phyloP scores from a whole-genome alignment of 2,797 vertebrate species.

The Amblyraja radiata region DNA sequence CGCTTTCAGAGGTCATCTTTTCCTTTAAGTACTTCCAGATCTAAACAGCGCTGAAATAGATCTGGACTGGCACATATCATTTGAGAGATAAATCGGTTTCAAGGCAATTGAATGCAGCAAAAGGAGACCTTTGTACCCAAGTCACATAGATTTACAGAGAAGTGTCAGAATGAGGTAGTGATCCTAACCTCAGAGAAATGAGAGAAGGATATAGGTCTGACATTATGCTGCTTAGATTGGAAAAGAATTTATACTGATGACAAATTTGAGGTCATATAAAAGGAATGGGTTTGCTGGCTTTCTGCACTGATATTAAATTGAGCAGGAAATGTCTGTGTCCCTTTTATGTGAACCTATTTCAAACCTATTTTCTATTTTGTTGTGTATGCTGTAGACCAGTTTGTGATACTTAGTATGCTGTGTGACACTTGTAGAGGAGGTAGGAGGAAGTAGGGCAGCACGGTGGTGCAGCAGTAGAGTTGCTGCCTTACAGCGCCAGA shows the following conservation, averaged over 20 bases:
- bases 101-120: neutral
- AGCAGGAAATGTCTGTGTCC: neutral
- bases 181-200: neutral
- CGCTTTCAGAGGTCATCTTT: neutral
- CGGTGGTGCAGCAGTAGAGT: too few species aligned
- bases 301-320: neutral
- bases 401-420: neutral
- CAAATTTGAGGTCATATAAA: constrained; percentile 13
- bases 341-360: neutral
- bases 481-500: too few species aligned
- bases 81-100: neutral
- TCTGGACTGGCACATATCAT: neutral
- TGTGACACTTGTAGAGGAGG: neutral
- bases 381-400: neutral
- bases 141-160: neutral
- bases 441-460: too few species aligned
- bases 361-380: constrained; percentile 1
- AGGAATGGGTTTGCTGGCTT: constrained; percentile 18
- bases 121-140: neutral
- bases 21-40: neutral
- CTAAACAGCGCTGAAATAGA: neutral
- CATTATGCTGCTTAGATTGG: constrained; percentile 6
- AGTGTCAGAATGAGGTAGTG: neutral
- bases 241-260: constrained; percentile 17
- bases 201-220: constrained; percentile 1